phyloP scores from a whole-genome alignment of 92 coral and sea anemone species.

The Actinernus sp. region DNA sequence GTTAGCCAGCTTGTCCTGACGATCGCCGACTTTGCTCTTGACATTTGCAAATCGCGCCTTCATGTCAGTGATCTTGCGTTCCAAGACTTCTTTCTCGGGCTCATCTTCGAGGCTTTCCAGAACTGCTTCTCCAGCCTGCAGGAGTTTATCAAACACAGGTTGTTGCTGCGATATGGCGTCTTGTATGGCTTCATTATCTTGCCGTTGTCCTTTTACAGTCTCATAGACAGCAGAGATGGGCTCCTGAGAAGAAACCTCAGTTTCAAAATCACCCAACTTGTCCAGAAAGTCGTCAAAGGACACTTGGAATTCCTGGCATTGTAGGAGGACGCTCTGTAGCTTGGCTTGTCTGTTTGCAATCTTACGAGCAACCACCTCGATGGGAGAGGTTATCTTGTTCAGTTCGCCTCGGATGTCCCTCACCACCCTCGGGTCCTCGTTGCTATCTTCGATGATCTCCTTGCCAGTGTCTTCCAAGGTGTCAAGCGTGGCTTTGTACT shows the following conservation, averaged over 20 bases:
- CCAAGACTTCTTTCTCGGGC: conserved; percentile 77
- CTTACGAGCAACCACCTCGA: conserved; percentile 87
- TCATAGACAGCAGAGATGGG: conserved; percentile 91
- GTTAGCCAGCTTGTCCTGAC: conserved; percentile 73
- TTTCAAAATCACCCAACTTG: conserved; percentile 69
- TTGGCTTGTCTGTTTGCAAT: conserved; percentile 92
- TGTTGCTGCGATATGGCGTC: conserved; percentile 75
- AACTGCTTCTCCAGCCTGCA: conserved; percentile 87
- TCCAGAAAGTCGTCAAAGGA: conserved; percentile 86
- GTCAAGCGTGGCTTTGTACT: conserved; percentile 76
- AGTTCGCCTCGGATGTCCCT: conserved; percentile 94
- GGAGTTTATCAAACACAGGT: conserved; percentile 77
- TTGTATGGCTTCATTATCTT: conserved; percentile 78
- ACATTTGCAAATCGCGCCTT: conserved; percentile 74
- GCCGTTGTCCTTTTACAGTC: conserved; percentile 81
- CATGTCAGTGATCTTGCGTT: conserved; percentile 75
- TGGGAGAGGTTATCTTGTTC: conserved; percentile 82
- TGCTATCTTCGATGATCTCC: conserved; percentile 77
- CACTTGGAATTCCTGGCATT: conserved; percentile 96
- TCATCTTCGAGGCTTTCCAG: conserved; percentile 88
- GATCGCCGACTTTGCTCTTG: conserved; percentile 59
- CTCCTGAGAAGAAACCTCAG: conserved; percentile 54
- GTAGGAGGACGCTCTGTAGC: conserved; percentile 88
- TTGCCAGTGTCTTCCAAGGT: conserved; percentile 88
- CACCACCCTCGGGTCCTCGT: conserved; percentile 90